Percentiles rank a stretch among this genome's conserved stretches.
phyloP scores from a whole-genome alignment of 2,888 invertebrate species.

The Nephrotoma appendiculata region DNA sequence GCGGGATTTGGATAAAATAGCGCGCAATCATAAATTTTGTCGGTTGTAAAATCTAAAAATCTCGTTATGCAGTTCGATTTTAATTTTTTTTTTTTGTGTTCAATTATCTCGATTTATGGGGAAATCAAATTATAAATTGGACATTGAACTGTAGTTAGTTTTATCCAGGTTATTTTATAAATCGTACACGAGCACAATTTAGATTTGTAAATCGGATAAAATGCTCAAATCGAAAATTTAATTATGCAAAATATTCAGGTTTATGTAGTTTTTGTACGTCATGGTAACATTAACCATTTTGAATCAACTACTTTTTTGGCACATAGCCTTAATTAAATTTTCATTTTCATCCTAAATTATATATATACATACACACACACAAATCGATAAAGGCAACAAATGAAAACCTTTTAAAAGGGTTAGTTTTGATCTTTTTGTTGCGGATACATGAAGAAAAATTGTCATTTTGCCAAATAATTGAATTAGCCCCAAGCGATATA shows the following conservation, averaged over 20 bases:
- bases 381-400: background rate
- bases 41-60: background rate
- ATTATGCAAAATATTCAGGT: background rate
- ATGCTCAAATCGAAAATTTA: background rate
- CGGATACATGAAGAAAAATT: background rate
- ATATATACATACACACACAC: background rate
- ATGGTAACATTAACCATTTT: background rate
- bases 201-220: background rate
- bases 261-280: background rate
- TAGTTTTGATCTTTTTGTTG: background rate
- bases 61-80: background rate
- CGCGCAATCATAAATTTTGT: background rate
- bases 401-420: background rate
- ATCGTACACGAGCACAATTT: background rate
- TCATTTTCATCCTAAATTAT: background rate
- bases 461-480: background rate
- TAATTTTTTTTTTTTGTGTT: background rate
- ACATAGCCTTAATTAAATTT: background rate
- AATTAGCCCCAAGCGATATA: background rate
- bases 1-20: background rate
- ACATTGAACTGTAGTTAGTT: background rate
- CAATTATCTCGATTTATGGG: background rate
- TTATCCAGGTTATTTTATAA: background rate
- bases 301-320: background rate
- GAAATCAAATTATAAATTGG: background rate